Percentiles rank a stretch among this genome's conserved stretches.
phyloP scores from a whole-genome alignment of 1,140 invertebrate species.

The Brachionus sp. region DNA sequence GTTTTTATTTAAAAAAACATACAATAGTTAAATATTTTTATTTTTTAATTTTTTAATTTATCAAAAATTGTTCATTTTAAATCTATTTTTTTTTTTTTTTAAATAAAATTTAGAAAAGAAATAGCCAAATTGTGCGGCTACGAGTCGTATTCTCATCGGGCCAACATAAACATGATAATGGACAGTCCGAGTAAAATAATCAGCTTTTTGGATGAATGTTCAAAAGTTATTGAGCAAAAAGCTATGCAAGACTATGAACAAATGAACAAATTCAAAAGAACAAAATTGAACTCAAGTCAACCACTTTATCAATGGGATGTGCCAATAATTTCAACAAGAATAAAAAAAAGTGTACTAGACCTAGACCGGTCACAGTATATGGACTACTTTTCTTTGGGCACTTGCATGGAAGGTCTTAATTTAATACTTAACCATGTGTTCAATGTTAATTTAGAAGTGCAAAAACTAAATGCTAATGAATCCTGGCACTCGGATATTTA shows the following conservation, averaged over 20 bases:
- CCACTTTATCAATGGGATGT: conserved; percentile 21
- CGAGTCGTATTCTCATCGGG: conserved; percentile 77
- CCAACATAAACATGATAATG: conserved; percentile 53
- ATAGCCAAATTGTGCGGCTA: conserved; percentile 83
- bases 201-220: conserved; percentile 41
- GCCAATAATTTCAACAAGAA: conserved; percentile 11
- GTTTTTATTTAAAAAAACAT: too few species aligned
- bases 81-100: too few species aligned
- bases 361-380: not conserved
- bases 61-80: too few species aligned
- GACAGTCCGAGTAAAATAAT: conserved; percentile 24
- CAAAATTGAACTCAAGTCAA: not conserved
- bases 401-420: conserved; percentile 92
- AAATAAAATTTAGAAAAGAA: conserved; percentile 58
- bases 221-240: conserved; percentile 10
- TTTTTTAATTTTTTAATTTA: too few species aligned
- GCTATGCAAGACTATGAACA: conserved; percentile 63
- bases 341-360: conserved; percentile 2
- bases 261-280: conserved; percentile 50
- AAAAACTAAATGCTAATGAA: conserved; percentile 72
- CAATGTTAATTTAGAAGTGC: conserved; percentile 68
- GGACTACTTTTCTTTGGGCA: conserved; percentile 82
- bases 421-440: conserved; percentile 75
- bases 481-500: conserved; percentile 80
- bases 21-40: too few species aligned